Conservation (phyloP, 2,888 invertebrate species). For the Eupeodes latifasciatus region DNA sequence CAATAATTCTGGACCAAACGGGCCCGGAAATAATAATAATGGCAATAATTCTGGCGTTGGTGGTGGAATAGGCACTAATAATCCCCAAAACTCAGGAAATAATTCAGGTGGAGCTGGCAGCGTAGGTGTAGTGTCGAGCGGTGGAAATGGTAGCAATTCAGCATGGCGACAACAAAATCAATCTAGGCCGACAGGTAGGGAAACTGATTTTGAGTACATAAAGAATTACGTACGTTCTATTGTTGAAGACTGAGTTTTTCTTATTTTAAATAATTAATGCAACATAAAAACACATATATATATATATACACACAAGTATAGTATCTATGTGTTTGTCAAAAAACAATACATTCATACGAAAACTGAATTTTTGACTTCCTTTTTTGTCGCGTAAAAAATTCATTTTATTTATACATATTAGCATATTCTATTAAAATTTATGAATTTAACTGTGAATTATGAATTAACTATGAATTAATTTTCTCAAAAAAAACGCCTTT, state of each 20-base stretch:
- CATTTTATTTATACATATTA: conserved; percentile 31
- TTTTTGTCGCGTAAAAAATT: neutral
- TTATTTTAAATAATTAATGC: conserved; percentile 59
- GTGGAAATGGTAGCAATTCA: conserved; percentile 79
- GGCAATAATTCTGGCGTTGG: conserved; percentile 65
- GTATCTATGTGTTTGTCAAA: neutral
- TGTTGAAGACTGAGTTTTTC: conserved; percentile 81
- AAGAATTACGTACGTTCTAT: conserved; percentile 84
- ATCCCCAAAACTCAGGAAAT: conserved; percentile 71
- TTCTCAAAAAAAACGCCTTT: conserved; percentile 17
- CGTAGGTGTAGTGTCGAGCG: conserved; percentile 51
- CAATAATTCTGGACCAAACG: conserved; percentile 65
- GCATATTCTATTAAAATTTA: conserved; percentile 18
- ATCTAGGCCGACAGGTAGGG: conserved; percentile 82
- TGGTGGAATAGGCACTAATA: conserved; percentile 68
- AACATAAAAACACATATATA: conserved; percentile 53
- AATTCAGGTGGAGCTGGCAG: conserved; percentile 59
- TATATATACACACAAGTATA: conserved; percentile 3
- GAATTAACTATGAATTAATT: conserved; percentile 31
- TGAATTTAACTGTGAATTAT: conserved; percentile 19
- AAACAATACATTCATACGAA: conserved; percentile 29
- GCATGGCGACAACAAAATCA: conserved; percentile 82
- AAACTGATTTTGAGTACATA: conserved; percentile 83
- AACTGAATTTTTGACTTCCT: conserved; percentile 20
- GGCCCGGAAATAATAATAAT: conserved; percentile 71